A percentile compares a stretch with the other conserved stretches of the same genome.
Conservation (phyloP, 2,113 vertebrate species). For the Puffinus mauretanicus region DNA sequence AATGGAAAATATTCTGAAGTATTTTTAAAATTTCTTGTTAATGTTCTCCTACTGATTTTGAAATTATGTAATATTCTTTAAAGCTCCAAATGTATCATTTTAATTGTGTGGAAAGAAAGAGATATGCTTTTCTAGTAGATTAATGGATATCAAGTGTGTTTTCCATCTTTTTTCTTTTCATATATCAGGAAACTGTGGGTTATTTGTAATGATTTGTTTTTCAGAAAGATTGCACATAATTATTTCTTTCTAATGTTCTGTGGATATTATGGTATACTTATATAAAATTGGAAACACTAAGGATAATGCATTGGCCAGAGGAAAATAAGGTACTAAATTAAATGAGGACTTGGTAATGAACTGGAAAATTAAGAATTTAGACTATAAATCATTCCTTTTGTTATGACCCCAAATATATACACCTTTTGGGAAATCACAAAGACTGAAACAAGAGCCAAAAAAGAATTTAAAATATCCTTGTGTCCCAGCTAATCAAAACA, state of each 20-base stretch:
- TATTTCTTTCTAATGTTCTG: slow-evolving; percentile 41
- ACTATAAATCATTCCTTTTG: slow-evolving; percentile 51
- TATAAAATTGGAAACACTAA: slow-evolving; percentile 30
- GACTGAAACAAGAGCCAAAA: not conserved
- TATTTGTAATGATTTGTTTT: not conserved
- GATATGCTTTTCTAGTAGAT: not conserved
- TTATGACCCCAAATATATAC: not conserved
- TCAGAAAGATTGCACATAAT: slow-evolving; percentile 27
- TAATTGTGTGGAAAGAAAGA: not conserved
- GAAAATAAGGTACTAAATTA: slow-evolving; percentile 41
- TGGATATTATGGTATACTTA: not conserved
- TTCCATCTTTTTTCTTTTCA: not conserved
- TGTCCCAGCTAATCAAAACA: not conserved
- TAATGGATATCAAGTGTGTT: not conserved
- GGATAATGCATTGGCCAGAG: slow-evolving; percentile 36
- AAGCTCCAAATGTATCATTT: not conserved
- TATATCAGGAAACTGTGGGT: not conserved
- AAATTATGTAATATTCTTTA: not conserved
- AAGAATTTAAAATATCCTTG: not conserved
- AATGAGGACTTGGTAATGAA: slow-evolving; percentile 57
- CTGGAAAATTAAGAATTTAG: slow-evolving; percentile 62
- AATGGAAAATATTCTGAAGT: not conserved
- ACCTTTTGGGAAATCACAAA: slow-evolving; percentile 17
- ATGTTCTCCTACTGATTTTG: not conserved
- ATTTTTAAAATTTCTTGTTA: not conserved